Conservation (phyloP, 2,113 vertebrate genomes). For the Bufo gargarizans region DNA sequence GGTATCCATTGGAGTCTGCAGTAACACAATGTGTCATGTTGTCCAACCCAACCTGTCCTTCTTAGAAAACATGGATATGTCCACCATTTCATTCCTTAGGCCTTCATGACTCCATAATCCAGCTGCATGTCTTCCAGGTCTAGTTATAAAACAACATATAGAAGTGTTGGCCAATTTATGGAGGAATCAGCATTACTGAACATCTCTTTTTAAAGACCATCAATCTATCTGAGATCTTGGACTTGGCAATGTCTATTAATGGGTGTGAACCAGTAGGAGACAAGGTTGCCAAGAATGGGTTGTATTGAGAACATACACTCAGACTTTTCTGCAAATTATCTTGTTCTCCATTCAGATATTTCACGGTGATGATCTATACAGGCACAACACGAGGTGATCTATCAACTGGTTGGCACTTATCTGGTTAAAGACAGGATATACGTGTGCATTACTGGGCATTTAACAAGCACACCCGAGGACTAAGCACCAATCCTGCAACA, state of each 20-base stretch:
- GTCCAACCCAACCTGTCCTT: not conserved
- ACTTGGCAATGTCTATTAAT: not conserved
- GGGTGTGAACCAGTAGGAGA: not conserved
- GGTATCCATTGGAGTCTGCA: not conserved
- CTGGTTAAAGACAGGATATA: not conserved
- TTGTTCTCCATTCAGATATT: not conserved
- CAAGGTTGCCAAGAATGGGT: not conserved
- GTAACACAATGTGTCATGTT: not conserved
- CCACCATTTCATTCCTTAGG: not conserved
- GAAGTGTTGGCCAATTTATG: not conserved
- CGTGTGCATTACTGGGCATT: constrained; percentile 26
- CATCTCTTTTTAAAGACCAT: not conserved
- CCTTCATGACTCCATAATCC: not conserved
- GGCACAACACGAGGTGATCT: not conserved
- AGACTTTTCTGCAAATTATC: constrained; percentile 5
- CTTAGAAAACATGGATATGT: not conserved
- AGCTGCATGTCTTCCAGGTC: constrained; percentile 29
- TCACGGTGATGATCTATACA: constrained; percentile 26
- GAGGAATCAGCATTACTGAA: not conserved
- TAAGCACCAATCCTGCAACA: not conserved
- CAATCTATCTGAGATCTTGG: not conserved
- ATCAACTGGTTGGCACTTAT: not conserved
- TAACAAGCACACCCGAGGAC: constrained; percentile 16
- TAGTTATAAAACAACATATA: not conserved
- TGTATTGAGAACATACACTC: not conserved